Evolutionary conservation across 1,140 invertebrate species (phyloP).

Genomic region (Aphaenogaster rudis): DNA sequence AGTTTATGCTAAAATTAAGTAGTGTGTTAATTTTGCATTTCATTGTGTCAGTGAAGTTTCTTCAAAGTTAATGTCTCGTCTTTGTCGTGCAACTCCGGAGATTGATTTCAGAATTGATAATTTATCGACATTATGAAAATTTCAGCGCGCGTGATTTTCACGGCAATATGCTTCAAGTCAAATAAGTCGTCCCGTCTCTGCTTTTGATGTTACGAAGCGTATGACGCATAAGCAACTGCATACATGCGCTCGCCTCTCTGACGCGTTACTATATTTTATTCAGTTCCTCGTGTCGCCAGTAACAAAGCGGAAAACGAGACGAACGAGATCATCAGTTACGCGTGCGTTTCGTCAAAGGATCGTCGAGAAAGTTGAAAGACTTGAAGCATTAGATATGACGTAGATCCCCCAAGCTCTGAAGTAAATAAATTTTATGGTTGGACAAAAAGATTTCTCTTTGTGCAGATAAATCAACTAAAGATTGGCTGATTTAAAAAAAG

Average conservation of each 20-base stretch:
- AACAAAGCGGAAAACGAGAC: constrained; percentile 39
- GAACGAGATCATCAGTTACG: constrained; percentile 37
- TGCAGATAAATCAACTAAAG: neutral
- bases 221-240: constrained; percentile 39
- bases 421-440: neutral
- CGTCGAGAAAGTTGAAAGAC: neutral
- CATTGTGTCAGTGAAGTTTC: neutral
- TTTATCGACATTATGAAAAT: constrained; percentile 29
- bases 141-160: neutral
- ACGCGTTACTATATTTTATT: constrained; percentile 58
- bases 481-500: neutral
- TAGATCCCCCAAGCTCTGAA: neutral
- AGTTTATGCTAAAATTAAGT: neutral
- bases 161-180: neutral
- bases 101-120: constrained; percentile 14
- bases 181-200: neutral
- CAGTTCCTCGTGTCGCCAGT: constrained; percentile 12
- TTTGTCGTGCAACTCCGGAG: neutral
- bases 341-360: constrained; percentile 11
- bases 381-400: neutral
- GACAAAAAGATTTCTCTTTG: constrained; percentile 14
- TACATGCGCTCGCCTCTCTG: neutral
- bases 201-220: neutral
- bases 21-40: neutral
- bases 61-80: neutral